These are phyloP conservation scores for Lasioglossum vierecki DNA, from an alignment of 2,888 invertebrate genomes.

Conservation along the genomic window DNA sequence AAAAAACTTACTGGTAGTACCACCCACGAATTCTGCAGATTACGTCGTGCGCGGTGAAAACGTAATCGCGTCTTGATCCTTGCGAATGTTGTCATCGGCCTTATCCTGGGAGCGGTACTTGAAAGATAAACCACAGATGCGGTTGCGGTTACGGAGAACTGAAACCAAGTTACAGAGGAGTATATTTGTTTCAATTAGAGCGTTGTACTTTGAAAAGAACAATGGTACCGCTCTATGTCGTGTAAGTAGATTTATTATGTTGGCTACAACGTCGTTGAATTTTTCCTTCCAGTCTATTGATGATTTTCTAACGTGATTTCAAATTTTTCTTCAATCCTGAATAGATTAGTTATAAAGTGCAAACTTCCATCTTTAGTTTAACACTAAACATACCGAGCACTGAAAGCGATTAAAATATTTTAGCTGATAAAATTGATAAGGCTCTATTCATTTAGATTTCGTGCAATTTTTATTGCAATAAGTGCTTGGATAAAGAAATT, in stretches of 20 bases:
- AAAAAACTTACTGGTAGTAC: constrained; percentile 42
- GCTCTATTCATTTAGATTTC: too few species aligned
- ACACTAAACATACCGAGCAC: too few species aligned
- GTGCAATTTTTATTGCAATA: too few species aligned
- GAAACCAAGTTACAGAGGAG: background rate
- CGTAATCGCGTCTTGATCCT: constrained; percentile 18
- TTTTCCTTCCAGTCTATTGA: background rate
- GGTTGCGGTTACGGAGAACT: background rate
- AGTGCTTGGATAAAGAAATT: too few species aligned
- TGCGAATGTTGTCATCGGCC: background rate
- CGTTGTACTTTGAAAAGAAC: background rate
- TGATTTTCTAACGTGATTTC: too few species aligned
- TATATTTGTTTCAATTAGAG: constrained; percentile 8
- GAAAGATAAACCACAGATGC: constrained; percentile 6
- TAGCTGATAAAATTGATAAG: too few species aligned
- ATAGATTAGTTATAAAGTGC: too few species aligned
- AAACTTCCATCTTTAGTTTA: too few species aligned
- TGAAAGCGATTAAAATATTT: too few species aligned
- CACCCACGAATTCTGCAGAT: background rate
- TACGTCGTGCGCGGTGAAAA: constrained; percentile 4
- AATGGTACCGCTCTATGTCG: background rate
- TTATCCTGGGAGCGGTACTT: background rate
- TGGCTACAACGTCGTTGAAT: background rate
- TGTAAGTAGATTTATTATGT: background rate
- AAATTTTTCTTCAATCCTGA: too few species aligned